Percentiles rank a stretch among this genome's conserved stretches.
Conservation (phyloP, 1,140 invertebrate genomes). For the Nasonia longicornis region DNA sequence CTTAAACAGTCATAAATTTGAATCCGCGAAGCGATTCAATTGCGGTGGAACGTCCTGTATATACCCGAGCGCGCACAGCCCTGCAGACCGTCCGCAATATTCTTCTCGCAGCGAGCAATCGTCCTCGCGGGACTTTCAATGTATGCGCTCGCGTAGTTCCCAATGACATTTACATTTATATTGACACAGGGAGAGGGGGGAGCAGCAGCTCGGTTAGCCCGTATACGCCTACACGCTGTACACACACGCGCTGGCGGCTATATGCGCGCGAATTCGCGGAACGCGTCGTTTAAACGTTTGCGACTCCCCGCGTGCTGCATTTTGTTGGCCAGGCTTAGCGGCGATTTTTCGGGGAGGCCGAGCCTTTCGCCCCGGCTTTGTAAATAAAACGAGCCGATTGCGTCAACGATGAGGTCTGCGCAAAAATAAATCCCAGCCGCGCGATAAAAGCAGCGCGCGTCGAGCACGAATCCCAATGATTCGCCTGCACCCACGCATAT, state of each 20-base stretch:
- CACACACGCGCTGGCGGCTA: background rate
- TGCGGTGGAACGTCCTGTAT: constrained; percentile 55
- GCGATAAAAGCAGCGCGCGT: background rate
- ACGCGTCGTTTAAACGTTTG: constrained; percentile 26
- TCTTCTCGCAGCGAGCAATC: constrained; percentile 57
- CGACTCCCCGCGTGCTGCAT: background rate
- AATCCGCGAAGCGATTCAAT: constrained; percentile 64
- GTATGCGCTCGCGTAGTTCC: constrained; percentile 53
- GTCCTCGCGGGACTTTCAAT: constrained; percentile 58
- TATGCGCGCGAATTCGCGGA: background rate
- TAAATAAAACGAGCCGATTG: background rate
- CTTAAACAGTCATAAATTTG: constrained; percentile 55
- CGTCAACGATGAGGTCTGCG: background rate
- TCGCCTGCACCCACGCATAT: background rate
- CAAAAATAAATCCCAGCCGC: constrained; percentile 3
- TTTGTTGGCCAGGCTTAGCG: background rate
- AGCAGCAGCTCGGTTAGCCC: background rate
- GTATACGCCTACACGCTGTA: background rate
- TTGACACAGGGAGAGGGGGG: constrained; percentile 53
- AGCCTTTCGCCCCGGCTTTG: background rate
- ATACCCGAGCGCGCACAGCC: constrained; percentile 50
- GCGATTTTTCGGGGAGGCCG: background rate
- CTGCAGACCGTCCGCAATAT: constrained; percentile 58
- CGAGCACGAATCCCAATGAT: background rate
- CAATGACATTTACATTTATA: constrained; percentile 68